Evolutionary conservation across 1,140 invertebrate species (phyloP), one percentile per base, ranked within the genome.

Genomic region (Drosophila hydei): DNA sequence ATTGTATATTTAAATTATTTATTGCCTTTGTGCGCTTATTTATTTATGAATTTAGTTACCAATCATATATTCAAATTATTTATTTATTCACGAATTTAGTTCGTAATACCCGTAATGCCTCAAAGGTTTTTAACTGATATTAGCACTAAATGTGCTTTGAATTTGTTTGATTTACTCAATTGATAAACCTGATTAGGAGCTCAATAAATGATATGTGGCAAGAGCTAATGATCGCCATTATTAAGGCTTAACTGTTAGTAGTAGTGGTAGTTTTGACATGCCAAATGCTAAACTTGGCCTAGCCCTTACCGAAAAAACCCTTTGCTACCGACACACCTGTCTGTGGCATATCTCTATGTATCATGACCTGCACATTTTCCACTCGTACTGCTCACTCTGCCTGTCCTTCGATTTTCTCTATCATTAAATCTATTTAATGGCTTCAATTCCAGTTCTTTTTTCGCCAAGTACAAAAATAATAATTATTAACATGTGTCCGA

Each of bases 321-420:
- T 33, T 58, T 45, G 40, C 25, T 9, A 33, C 6, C 54, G 80
- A 50, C 79, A 72, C 79, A 85, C 75, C 76, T 79, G 72, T 51
- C 45, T 25, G 12, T 47, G 36, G 33, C 36, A 25, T 27, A 45
- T 27, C 42, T 51, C 7, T 7, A 9, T 11, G 11, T 33, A 11
- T 8, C 30, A 11, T 33, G 9, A 33, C 30, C 9, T 33, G 30
- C 30, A 33, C 30, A 33, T 33, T 33, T 2, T 33, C 30, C 3
- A 33, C 30, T 33, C 30, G 11, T 3, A 11, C 30, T 11, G 11
- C 30, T 40, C 27, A 21, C 25, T 18, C 0, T 45, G 25, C 27
- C 19, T 23, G 18, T 8, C 12, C 5, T 58, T 43, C 56, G 50
- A 8, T 33, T 33, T 33, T 62, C 7, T 12, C 59, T 63, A 55